Conservation (phyloP, 2,888 invertebrate species). For the Carterocephalus palaemon region DNA sequence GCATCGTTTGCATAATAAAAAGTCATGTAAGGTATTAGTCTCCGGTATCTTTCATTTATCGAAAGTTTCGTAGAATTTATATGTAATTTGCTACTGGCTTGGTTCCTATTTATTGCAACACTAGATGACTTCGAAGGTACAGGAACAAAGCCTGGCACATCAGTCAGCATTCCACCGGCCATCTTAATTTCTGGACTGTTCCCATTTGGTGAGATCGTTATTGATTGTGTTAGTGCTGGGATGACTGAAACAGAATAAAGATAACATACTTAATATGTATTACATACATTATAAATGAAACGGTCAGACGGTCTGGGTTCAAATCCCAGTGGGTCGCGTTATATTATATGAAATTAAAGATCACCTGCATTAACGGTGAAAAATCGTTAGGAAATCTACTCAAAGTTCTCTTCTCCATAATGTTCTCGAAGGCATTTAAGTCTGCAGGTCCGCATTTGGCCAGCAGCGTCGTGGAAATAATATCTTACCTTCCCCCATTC, state of each 20-base stretch:
- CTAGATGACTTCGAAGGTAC: conserved; percentile 42
- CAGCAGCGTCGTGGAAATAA: no score
- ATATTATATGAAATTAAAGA: no score
- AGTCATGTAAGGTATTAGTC: conserved; percentile 90
- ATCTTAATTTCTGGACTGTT: conserved; percentile 72
- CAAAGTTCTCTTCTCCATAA: no score
- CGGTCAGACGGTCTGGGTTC: no score
- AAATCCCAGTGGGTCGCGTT: no score
- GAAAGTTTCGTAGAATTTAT: conserved; percentile 61
- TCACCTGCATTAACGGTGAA: no score
- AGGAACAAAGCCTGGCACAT: conserved; percentile 51
- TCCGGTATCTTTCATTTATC: conserved; percentile 83
- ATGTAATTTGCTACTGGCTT: conserved; percentile 27
- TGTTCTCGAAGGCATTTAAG: no score
- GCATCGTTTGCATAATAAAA: conserved; percentile 85
- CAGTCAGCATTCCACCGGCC: conserved; percentile 59
- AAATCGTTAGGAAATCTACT: no score
- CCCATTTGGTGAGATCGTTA: conserved; percentile 72
- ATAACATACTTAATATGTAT: neutral
- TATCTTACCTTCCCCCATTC: no score
- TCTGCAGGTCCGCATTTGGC: no score
- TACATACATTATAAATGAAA: no score
- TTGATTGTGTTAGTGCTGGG: conserved; percentile 52
- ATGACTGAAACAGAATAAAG: conserved; percentile 63
- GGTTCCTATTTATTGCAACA: conserved; percentile 18